A percentile compares a stretch with the other conserved stretches of the same genome.
phyloP scores from a whole-genome alignment of 30 jellyfish, hydroid and myxozoan species.

The Chrysaora quinquecirrha region DNA sequence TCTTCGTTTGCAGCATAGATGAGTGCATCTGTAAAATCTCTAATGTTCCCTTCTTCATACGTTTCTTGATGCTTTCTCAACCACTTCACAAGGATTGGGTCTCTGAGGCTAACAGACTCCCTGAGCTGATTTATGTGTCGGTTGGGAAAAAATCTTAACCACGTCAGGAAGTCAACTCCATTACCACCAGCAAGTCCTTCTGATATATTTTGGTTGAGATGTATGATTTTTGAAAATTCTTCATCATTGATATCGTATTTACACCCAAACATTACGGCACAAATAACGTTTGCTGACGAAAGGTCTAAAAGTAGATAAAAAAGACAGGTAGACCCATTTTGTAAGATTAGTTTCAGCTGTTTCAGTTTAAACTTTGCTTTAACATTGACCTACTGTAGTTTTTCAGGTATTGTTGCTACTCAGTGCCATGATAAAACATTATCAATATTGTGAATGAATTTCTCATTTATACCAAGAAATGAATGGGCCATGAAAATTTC shows the following conservation, averaged over 20 bases:
- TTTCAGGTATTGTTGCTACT: too few relatives aligned
- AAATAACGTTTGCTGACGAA: conserved; percentile 43
- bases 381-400: too few relatives aligned
- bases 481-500: too few relatives aligned
- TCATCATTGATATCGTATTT: conserved; percentile 54
- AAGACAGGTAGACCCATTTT: not conserved
- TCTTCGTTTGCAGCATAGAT: conserved; percentile 69
- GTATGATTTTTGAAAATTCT: conserved; percentile 42
- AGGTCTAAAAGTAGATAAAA: conserved; percentile 23
- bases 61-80: conserved; percentile 58
- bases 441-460: not conserved
- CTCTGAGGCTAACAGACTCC: conserved; percentile 62
- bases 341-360: not conserved
- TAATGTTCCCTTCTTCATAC: conserved; percentile 39
- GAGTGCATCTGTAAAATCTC: conserved; percentile 75
- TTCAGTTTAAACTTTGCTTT: too few relatives aligned
- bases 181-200: conserved; percentile 69
- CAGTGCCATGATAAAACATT: too few relatives aligned
- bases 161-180: conserved; percentile 55
- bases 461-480: too few relatives aligned
- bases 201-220: conserved; percentile 43
- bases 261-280: conserved; percentile 46
- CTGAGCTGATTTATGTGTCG: conserved; percentile 40
- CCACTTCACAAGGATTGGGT: conserved; percentile 69
- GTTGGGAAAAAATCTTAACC: conserved; percentile 62